These are phyloP conservation scores for Centropyge bicolor DNA, from an alignment of 2,797 vertebrate species.

Conservation along the genomic window DNA sequence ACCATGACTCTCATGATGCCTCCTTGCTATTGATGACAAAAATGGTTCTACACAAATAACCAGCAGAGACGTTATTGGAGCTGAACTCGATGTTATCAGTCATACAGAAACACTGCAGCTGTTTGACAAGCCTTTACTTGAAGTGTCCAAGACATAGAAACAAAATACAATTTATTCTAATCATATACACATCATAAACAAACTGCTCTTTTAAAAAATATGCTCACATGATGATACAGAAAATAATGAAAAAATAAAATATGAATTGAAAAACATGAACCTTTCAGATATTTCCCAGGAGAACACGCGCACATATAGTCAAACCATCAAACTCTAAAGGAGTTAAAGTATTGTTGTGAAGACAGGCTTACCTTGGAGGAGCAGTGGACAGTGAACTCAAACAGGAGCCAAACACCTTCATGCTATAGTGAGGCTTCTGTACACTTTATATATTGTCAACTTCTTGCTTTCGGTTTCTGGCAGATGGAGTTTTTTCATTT, in stretches of 20 bases:
- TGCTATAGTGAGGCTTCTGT: conserved; percentile 32
- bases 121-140: not conserved
- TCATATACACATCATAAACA: not conserved
- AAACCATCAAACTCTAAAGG: not conserved
- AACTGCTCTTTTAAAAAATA: not conserved
- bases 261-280: not conserved
- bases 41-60: not conserved
- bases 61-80: not conserved
- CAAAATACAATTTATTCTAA: not conserved
- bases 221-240: not conserved
- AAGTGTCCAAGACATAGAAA: conserved; percentile 1
- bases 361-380: conserved; percentile 69
- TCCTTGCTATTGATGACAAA: not conserved
- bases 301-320: not conserved
- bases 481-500: conserved; percentile 33
- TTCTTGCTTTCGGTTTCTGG: conserved; percentile 73
- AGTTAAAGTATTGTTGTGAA: not conserved
- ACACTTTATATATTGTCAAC: conserved; percentile 60
- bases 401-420: conserved; percentile 24
- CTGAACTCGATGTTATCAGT: not conserved
- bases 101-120: conserved; percentile 1
- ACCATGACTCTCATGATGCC: not conserved
- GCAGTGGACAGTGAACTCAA: conserved; percentile 28
- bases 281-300: not conserved
- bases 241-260: not conserved